Evolutionary conservation across 2,888 invertebrate genomes (phyloP).

Genomic region (Xestia xanthographa): DNA sequence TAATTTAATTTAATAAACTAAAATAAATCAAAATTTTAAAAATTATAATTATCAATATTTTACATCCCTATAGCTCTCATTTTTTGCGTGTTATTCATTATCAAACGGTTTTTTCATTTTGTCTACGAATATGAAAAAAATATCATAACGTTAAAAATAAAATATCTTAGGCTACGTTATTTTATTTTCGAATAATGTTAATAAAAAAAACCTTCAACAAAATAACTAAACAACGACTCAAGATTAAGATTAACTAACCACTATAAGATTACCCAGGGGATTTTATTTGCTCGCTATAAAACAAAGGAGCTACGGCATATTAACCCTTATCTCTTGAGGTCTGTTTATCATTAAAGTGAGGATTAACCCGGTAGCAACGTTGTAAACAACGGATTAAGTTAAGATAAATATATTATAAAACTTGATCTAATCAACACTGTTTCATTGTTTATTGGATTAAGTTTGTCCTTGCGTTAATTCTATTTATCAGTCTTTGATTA

Average conservation of each 20-base stretch:
- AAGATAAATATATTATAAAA: conserved; percentile 23
- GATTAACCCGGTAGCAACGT: conserved; percentile 40
- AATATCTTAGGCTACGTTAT: background rate
- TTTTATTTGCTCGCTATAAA: conserved; percentile 58
- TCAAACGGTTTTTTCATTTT: too few species aligned
- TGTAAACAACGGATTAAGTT: conserved; percentile 46
- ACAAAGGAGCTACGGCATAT: conserved; percentile 50
- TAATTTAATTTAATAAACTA: too few species aligned
- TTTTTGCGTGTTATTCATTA: background rate
- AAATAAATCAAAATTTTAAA: too few species aligned
- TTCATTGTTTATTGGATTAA: conserved; percentile 5
- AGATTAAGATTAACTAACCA: conserved; percentile 58
- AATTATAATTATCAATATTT: too few species aligned
- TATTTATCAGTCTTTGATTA: background rate
- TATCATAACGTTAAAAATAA: too few species aligned
- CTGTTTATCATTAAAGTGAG: conserved; percentile 59
- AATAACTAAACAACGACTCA: conserved; percentile 29
- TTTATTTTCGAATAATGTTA: background rate
- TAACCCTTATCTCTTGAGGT: conserved; percentile 61
- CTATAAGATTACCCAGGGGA: conserved; percentile 59
- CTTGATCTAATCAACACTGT: conserved; percentile 6
- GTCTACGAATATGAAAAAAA: background rate
- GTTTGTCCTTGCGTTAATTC: background rate
- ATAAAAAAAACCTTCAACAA: conserved; percentile 14
- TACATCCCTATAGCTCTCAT: background rate